phyloP scores from a whole-genome alignment of 2,113 vertebrate species.

The Hippocampus abdominalis region DNA sequence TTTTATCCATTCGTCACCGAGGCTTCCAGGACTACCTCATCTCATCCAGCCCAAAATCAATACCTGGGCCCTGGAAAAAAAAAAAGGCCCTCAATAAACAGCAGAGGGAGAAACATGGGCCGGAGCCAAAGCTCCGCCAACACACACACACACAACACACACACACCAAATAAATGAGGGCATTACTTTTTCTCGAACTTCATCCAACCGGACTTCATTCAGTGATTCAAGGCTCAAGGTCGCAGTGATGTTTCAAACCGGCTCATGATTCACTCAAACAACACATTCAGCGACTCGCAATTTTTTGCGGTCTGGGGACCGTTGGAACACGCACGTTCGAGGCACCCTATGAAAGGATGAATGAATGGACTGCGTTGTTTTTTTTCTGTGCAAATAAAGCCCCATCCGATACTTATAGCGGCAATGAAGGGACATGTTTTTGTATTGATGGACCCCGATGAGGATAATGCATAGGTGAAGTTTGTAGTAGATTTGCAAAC shows the following conservation, averaged over 20 bases:
- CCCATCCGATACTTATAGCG: neutral
- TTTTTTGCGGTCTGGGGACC: constrained; percentile 11
- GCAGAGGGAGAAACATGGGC: constrained; percentile 58
- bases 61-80: constrained; percentile 48
- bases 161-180: constrained; percentile 60
- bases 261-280: constrained; percentile 37
- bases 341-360: neutral
- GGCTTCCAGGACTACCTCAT: constrained; percentile 66
- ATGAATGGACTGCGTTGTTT: neutral
- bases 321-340: neutral
- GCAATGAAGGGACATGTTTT: too few relatives aligned
- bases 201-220: constrained; percentile 55
- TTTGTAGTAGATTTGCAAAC: too few relatives aligned
- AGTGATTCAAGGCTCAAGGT: constrained; percentile 6
- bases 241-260: constrained; percentile 27
- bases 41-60: constrained; percentile 69
- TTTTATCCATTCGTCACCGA: constrained; percentile 56
- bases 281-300: neutral
- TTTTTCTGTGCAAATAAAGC: neutral
- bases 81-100: constrained; percentile 68
- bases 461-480: constrained; percentile 11
- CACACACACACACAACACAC: constrained; percentile 37
- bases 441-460: neutral
- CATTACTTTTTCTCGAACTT: constrained; percentile 62
- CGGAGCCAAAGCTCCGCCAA: constrained; percentile 41